These are phyloP conservation scores for Alligator sinensis DNA, from an alignment of 2,113 vertebrate species.

Conservation along the genomic window DNA sequence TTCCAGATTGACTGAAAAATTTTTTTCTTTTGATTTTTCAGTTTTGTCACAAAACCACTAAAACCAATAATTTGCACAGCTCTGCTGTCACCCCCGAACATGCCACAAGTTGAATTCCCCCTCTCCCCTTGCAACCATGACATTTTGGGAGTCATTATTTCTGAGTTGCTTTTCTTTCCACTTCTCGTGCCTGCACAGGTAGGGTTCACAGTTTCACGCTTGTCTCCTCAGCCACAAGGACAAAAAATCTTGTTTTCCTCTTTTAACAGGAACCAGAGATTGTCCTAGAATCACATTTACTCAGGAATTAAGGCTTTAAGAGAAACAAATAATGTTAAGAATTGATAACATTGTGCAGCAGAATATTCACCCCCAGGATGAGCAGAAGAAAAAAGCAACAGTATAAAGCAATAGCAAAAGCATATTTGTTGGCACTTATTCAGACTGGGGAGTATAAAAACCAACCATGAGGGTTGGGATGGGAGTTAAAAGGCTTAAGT, in stretches of 20 bases:
- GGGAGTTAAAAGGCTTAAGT: not conserved
- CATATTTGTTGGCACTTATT: not conserved
- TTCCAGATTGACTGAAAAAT: not conserved
- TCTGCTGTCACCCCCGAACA: not conserved
- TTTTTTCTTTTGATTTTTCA: not conserved
- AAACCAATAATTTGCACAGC: not conserved
- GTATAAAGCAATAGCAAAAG: not conserved
- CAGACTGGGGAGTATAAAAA: not conserved
- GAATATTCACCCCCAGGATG: not conserved
- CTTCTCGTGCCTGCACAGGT: not conserved
- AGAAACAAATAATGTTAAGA: not conserved
- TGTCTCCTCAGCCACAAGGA: not conserved
- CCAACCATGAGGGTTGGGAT: not conserved
- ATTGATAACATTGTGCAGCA: not conserved
- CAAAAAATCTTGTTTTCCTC: not conserved
- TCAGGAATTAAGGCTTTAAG: not conserved
- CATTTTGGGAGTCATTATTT: not conserved
- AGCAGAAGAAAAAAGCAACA: not conserved
- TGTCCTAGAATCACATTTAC: not conserved
- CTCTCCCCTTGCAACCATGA: fast-evolving
- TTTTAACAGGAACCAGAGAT: not conserved
- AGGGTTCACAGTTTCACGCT: not conserved
- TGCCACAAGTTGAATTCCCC: not conserved
- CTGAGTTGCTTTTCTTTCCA: not conserved
- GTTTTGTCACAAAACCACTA: not conserved